These are phyloP conservation scores for Piaya cayana DNA, from an alignment of 2,113 vertebrate species.

Conservation along the genomic window DNA sequence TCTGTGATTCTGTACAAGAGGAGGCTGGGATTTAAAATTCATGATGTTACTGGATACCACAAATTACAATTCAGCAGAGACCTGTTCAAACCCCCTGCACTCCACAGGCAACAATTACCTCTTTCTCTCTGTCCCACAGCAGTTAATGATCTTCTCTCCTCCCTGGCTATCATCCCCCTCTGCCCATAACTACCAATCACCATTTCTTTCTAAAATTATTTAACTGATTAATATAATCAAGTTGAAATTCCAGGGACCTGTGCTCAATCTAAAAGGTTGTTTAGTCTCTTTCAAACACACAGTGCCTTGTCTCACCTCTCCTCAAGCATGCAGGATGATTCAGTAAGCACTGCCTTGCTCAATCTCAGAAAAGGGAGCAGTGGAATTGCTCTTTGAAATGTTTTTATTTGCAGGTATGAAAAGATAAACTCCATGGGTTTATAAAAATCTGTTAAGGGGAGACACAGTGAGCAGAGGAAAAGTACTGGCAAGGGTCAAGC, in stretches of 20 bases:
- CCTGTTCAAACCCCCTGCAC: neutral
- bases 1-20: neutral
- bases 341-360: neutral
- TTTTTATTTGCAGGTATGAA: neutral
- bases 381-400: neutral
- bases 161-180: neutral
- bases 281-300: neutral
- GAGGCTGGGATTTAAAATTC: neutral
- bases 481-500: neutral
- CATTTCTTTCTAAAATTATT: neutral
- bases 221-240: constrained; percentile 22
- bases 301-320: neutral
- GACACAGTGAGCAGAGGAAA: neutral
- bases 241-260: neutral
- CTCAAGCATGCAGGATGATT: neutral
- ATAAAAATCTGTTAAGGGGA: neutral
- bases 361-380: neutral
- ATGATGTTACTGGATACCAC: neutral
- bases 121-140: neutral
- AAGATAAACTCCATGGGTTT: neutral
- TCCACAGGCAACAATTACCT: neutral
- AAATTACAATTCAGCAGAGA: neutral
- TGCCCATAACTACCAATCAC: neutral
- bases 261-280: neutral
- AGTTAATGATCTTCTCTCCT: neutral